Conservation (phyloP, 2,113 vertebrate genomes). For the Cebidichthys violaceus region DNA sequence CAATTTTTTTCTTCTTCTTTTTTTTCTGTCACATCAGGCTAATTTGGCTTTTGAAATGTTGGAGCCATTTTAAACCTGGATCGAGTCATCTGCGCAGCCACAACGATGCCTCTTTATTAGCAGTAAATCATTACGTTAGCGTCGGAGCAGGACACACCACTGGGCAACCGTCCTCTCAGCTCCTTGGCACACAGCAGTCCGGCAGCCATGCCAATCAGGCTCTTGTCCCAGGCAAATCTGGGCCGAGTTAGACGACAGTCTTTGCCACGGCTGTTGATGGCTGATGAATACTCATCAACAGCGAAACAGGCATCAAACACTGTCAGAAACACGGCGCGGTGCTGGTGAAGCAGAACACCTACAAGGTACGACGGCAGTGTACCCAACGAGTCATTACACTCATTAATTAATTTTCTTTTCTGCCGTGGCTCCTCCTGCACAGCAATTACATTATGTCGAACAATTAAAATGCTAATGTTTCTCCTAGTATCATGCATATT, state of each 20-base stretch:
- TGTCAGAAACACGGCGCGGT: constrained; percentile 21
- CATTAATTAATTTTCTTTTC: constrained; percentile 56
- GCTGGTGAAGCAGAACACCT: constrained; percentile 55
- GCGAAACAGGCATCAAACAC: constrained; percentile 39
- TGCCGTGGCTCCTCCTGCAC: constrained; percentile 36
- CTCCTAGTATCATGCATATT: constrained; percentile 27
- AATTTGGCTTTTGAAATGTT: constrained; percentile 56
- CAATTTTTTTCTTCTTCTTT: constrained; percentile 13
- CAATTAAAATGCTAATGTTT: constrained; percentile 71
- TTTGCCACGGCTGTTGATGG: constrained; percentile 52
- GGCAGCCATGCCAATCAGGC: constrained; percentile 68
- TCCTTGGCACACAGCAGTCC: constrained; percentile 57
- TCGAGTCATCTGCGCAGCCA: constrained; percentile 53
- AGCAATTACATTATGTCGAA: constrained; percentile 46
- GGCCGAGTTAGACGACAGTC: constrained; percentile 52
- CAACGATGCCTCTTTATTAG: constrained; percentile 72
- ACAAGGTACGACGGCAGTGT: constrained; percentile 41
- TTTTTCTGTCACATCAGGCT: constrained; percentile 49
- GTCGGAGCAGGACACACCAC: constrained; percentile 55
- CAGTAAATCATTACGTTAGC: constrained; percentile 71
- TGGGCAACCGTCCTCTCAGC: constrained; percentile 65
- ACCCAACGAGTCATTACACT: constrained; percentile 50
- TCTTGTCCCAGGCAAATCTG: constrained; percentile 63
- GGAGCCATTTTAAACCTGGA: constrained; percentile 48
- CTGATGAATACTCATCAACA: constrained; percentile 49